phyloP scores from a whole-genome alignment of 2,797 vertebrate species.

The Gymnocypris eckloni region DNA sequence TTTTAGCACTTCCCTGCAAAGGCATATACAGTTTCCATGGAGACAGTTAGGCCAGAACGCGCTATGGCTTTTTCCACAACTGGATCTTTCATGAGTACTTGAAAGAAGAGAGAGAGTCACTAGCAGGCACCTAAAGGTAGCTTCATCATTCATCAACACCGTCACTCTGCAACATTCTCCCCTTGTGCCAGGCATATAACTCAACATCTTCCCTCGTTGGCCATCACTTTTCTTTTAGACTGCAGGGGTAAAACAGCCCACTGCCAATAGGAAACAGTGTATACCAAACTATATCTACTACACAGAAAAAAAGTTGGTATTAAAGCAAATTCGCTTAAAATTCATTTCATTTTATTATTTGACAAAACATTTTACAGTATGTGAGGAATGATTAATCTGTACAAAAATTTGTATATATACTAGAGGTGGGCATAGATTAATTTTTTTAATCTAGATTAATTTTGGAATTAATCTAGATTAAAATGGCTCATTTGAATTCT shows the following conservation, averaged over 20 bases:
- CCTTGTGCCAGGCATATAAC: conserved; percentile 11
- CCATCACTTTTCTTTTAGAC: background rate
- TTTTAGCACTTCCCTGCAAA: conserved; percentile 50
- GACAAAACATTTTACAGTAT: background rate
- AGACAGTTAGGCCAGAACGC: conserved; percentile 62
- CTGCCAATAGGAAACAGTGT: background rate
- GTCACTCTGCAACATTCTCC: conserved; percentile 31
- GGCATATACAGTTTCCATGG: conserved; percentile 70
- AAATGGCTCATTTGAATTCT: too few relatives aligned
- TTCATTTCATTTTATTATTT: background rate
- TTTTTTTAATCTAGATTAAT: too few relatives aligned
- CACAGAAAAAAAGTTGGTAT: background rate
- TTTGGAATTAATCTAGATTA: too few relatives aligned
- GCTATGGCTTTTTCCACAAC: conserved; percentile 45
- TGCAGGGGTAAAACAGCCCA: background rate
- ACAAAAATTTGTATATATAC: too few relatives aligned
- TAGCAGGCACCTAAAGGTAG: conserved; percentile 35
- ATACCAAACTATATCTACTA: background rate
- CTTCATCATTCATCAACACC: conserved; percentile 6
- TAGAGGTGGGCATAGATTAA: too few relatives aligned
- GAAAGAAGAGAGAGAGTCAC: conserved; percentile 34
- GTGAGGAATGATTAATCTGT: background rate
- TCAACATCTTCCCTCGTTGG: background rate
- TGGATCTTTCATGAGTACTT: conserved; percentile 46
- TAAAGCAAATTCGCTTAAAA: background rate